A percentile compares a stretch with the other conserved stretches of the same genome.
phyloP scores from a whole-genome alignment of 2,888 invertebrate genomes.

The Anoncus sp. region DNA sequence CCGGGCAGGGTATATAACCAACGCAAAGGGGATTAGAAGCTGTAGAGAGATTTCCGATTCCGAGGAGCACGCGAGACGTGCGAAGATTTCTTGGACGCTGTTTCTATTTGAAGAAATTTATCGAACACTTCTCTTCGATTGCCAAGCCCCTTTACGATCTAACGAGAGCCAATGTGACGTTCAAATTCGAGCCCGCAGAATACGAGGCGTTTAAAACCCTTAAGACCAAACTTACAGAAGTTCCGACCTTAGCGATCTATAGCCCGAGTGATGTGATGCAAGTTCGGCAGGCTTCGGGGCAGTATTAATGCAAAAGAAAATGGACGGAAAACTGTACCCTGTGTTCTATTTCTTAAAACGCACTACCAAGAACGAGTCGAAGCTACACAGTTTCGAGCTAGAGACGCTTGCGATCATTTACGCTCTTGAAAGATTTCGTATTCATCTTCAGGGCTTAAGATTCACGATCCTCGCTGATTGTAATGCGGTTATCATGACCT shows the following conservation, averaged over 20 bases:
- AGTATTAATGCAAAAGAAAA: conserved; percentile 74
- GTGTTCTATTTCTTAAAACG: conserved; percentile 75
- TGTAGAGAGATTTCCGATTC: conserved; percentile 68
- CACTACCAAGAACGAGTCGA: conserved; percentile 70
- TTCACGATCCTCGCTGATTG: conserved; percentile 5
- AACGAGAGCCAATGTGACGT: conserved; percentile 59
- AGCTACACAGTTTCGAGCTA: conserved; percentile 77
- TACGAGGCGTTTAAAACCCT: conserved; percentile 64
- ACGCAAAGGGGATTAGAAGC: conserved; percentile 62
- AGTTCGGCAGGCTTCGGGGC: conserved; percentile 74
- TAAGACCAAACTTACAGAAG: conserved; percentile 60
- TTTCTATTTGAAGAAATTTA: conserved; percentile 71
- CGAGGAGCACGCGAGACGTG: conserved; percentile 63
- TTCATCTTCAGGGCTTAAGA: conserved; percentile 4
- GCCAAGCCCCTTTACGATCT: conserved; percentile 74
- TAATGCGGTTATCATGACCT: not conserved
- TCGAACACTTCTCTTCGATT: conserved; percentile 63
- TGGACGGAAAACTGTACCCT: conserved; percentile 71
- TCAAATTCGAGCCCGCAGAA: conserved; percentile 68
- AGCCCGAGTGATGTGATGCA: conserved; percentile 73
- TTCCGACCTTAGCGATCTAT: conserved; percentile 73
- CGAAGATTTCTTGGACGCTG: conserved; percentile 70
- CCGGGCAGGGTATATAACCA: conserved; percentile 60
- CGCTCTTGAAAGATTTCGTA: too few relatives aligned
- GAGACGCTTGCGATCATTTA: too few relatives aligned